phyloP scores from a whole-genome alignment of 1,140 invertebrate species.

The Brachionus rotundiformis region DNA sequence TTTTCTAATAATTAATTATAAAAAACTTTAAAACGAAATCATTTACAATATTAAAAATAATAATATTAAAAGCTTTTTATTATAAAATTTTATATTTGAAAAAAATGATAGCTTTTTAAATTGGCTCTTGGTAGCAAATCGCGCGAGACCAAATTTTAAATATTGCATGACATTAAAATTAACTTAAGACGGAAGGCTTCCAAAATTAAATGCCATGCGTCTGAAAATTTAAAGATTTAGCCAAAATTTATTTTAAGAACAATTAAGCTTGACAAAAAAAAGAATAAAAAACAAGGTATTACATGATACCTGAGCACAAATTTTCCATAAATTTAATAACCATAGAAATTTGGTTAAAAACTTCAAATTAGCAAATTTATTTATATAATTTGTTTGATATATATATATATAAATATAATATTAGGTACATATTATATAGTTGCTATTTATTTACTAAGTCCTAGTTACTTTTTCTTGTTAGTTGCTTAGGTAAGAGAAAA shows the following conservation, averaged over 20 bases:
- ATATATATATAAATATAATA: background rate
- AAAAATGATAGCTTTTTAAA: no score
- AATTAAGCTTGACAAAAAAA: background rate
- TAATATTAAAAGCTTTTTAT: no score
- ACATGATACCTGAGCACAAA: constrained; percentile 16
- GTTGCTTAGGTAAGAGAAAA: constrained; percentile 44
- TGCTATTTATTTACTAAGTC: constrained; percentile 32
- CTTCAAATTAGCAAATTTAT: background rate
- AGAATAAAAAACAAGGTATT: background rate
- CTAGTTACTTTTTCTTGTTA: constrained; percentile 40
- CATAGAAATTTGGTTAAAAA: constrained; percentile 21
- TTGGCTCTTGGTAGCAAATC: no score
- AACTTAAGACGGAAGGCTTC: background rate
- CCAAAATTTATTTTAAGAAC: background rate
- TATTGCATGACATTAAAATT: background rate
- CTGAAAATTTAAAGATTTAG: background rate
- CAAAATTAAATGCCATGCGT: constrained; percentile 18
- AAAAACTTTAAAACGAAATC: no score
- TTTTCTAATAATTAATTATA: no score
- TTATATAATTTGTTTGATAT: constrained; percentile 18
- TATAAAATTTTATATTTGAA: no score
- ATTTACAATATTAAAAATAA: no score
- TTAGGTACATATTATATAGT: constrained; percentile 26
- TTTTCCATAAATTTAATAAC: constrained; percentile 23
- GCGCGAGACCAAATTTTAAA: no score